These are phyloP conservation scores for Megathymus violae DNA, from an alignment of 1,140 invertebrate species.

Conservation along the genomic window DNA sequence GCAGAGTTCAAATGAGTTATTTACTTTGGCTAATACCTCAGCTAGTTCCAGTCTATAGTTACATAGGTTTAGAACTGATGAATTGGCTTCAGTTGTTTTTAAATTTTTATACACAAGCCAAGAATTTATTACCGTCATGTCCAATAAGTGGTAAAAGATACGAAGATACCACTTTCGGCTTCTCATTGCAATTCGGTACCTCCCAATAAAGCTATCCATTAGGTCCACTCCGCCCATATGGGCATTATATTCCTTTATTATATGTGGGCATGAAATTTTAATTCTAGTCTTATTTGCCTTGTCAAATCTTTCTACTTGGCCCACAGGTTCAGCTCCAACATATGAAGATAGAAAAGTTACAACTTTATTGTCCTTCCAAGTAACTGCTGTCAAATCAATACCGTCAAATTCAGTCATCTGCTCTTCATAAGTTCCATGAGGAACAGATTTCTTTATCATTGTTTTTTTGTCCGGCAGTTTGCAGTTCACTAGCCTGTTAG, in stretches of 20 bases:
- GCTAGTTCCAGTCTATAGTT: constrained; percentile 53
- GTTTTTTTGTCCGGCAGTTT: constrained; percentile 50
- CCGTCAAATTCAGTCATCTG: constrained; percentile 48
- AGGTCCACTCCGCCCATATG: constrained; percentile 78
- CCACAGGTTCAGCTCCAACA: constrained; percentile 73
- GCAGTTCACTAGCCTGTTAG: constrained; percentile 39
- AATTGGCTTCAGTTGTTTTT: constrained; percentile 46
- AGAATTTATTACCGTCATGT: constrained; percentile 61
- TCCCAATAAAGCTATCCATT: constrained; percentile 68
- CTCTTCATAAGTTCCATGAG: constrained; percentile 53
- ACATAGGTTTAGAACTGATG: constrained; percentile 48
- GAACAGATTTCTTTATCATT: constrained; percentile 52
- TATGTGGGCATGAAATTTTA: constrained; percentile 70
- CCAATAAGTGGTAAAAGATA: constrained; percentile 77
- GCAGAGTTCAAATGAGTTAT: constrained; percentile 51
- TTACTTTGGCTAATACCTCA: constrained; percentile 49
- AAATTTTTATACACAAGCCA: constrained; percentile 52
- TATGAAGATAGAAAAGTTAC: constrained; percentile 69
- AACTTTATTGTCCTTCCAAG: constrained; percentile 69
- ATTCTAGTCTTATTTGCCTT: constrained; percentile 58
- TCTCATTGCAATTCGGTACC: constrained; percentile 60
- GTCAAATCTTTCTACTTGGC: constrained; percentile 59
- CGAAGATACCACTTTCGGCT: constrained; percentile 69
- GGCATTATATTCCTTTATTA: constrained; percentile 77
- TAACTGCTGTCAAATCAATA: constrained; percentile 51